A percentile compares a stretch with the other conserved stretches of the same genome.
Evolutionary conservation across 1,140 invertebrate genomes (phyloP).

Genomic region (Campoletis sonorensis): DNA sequence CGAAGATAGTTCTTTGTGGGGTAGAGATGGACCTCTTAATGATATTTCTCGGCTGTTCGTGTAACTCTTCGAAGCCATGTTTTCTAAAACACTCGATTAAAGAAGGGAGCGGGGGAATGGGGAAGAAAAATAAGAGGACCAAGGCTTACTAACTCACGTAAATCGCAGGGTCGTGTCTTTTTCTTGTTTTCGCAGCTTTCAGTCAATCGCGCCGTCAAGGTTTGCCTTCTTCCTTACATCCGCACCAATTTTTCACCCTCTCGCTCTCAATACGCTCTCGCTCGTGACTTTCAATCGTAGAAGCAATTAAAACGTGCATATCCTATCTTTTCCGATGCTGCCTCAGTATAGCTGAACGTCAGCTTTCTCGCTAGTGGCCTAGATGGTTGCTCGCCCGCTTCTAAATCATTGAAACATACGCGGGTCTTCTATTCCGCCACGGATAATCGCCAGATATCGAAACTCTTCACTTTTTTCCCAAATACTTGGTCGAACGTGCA

Average conservation of each 20-base stretch:
- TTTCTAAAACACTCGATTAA: conserved; percentile 33
- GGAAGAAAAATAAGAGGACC: neutral
- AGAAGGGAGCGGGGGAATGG: neutral
- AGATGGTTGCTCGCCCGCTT: too few species aligned
- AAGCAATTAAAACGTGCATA: neutral
- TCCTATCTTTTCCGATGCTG: neutral
- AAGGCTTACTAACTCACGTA: conserved; percentile 26
- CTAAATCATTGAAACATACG: too few species aligned
- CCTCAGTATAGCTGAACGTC: neutral
- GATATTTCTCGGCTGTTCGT: conserved; percentile 32
- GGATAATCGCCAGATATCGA: too few species aligned
- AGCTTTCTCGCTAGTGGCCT: neutral
- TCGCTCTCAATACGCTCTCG: neutral
- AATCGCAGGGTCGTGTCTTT: neutral
- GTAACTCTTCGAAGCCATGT: neutral
- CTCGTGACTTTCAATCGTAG: neutral
- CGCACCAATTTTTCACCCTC: neutral
- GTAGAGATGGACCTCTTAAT: neutral
- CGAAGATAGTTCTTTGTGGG: neutral
- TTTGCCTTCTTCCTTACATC: neutral
- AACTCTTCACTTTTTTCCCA: too few species aligned
- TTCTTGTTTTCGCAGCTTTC: neutral
- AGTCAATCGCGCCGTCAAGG: neutral
- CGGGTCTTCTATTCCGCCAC: too few species aligned
- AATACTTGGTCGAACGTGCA: too few species aligned